Conservation (phyloP, 1,140 invertebrate genomes). For the Diorhabda elongata region DNA sequence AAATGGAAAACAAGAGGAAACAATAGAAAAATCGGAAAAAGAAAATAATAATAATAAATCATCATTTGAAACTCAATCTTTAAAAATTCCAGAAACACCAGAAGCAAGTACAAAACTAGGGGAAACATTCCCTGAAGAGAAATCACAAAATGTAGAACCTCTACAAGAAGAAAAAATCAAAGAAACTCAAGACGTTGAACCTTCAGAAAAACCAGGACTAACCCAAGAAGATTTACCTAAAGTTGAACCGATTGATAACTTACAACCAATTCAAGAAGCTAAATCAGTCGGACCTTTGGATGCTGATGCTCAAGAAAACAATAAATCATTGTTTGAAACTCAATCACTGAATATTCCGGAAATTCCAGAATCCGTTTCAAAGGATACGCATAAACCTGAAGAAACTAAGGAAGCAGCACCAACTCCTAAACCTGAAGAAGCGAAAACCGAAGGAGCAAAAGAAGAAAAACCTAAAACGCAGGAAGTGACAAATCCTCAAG, state of each 20-base stretch:
- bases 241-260: too few species aligned
- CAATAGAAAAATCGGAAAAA: not conserved
- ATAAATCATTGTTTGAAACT: too few species aligned
- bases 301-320: too few species aligned
- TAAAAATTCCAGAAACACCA: not conserved
- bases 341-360: too few species aligned
- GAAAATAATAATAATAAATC: not conserved
- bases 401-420: not conserved
- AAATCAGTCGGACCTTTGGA: too few species aligned
- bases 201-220: not conserved
- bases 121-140: conserved; percentile 1
- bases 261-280: too few species aligned
- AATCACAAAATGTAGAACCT: not conserved
- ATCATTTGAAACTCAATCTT: not conserved
- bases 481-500: not conserved
- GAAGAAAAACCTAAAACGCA: not conserved
- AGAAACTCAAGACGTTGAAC: not conserved
- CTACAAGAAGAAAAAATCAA: not conserved
- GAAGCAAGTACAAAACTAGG: not conserved
- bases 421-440: conserved; percentile 10
- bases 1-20: conserved; percentile 8
- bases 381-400: not conserved
- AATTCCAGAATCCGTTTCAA: too few species aligned
- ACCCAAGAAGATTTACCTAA: not conserved
- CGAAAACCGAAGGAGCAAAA: not conserved